A percentile compares a stretch with the other conserved stretches of the same genome.
Evolutionary conservation across 2,797 vertebrate species (phyloP).

Genomic region (Notoglanidium macrostoma): DNA sequence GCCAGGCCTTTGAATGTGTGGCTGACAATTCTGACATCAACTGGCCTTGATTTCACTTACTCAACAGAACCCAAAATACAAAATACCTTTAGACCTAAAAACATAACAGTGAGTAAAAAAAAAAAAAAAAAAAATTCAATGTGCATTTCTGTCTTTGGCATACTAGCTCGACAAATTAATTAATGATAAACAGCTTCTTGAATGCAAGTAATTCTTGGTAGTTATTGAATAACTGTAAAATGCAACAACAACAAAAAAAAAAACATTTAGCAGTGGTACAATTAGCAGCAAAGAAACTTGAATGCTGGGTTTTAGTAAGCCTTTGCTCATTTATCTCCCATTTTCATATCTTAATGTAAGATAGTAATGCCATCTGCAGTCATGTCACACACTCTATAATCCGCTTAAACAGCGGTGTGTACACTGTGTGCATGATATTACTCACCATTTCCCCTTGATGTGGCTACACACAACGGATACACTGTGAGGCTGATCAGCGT

Average conservation of each 20-base stretch:
- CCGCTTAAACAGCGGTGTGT: constrained; percentile 53
- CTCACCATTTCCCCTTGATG: constrained; percentile 51
- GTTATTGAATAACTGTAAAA: not conserved
- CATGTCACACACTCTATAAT: constrained; percentile 56
- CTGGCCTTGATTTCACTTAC: constrained; percentile 47
- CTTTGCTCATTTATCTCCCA: constrained; percentile 43
- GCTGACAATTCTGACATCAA: constrained; percentile 33
- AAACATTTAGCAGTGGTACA: not conserved
- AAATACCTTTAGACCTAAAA: not conserved
- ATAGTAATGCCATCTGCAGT: constrained; percentile 55
- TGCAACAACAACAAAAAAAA: not conserved
- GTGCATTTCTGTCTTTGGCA: not conserved
- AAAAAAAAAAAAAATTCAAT: not conserved
- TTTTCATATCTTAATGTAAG: constrained; percentile 40
- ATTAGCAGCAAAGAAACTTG: not conserved
- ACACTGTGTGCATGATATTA: constrained; percentile 40
- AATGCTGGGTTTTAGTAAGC: constrained; percentile 34
- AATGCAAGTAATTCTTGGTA: not conserved
- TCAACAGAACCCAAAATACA: constrained; percentile 12
- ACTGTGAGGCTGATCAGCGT: constrained; percentile 42
- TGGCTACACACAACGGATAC: constrained; percentile 49
- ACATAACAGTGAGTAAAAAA: not conserved
- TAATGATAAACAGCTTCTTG: not conserved
- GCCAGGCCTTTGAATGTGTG: constrained; percentile 29
- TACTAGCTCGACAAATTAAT: not conserved